phyloP scores from a whole-genome alignment of 2,888 invertebrate genomes.

The Thumatha senex region DNA sequence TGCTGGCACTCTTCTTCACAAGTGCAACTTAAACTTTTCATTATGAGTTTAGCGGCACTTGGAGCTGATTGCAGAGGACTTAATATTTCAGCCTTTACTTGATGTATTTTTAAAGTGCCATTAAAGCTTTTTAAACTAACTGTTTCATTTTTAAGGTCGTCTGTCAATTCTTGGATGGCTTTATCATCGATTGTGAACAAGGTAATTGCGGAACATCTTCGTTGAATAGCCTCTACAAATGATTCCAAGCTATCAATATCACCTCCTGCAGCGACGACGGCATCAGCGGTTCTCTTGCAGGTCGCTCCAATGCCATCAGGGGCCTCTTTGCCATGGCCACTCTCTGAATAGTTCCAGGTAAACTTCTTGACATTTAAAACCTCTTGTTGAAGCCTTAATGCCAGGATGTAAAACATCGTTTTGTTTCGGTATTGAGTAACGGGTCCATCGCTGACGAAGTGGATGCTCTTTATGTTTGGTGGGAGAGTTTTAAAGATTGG shows the following conservation, averaged over 20 bases:
- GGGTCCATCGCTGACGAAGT: conserved; percentile 50
- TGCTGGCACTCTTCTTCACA: background rate
- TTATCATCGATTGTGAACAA: conserved; percentile 19
- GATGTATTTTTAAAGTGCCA: conserved; percentile 2
- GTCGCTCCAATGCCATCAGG: background rate
- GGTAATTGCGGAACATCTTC: conserved; percentile 23
- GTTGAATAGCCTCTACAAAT: conserved; percentile 18
- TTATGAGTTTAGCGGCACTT: conserved; percentile 26
- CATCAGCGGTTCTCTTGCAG: conserved; percentile 44
- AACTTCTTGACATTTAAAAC: conserved; percentile 32
- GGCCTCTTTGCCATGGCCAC: conserved; percentile 47
- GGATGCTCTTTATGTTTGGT: conserved; percentile 31
- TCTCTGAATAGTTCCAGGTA: conserved; percentile 50
- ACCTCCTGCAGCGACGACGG: conserved; percentile 32
- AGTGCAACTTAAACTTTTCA: background rate
- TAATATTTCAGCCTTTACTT: conserved; percentile 26
- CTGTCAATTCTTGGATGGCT: conserved; percentile 17
- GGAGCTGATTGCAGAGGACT: conserved; percentile 44
- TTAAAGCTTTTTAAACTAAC: conserved; percentile 8
- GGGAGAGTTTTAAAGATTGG: conserved; percentile 16
- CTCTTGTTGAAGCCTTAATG: conserved; percentile 31
- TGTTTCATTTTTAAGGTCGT: conserved; percentile 19
- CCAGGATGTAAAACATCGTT: conserved; percentile 43
- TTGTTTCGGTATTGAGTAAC: conserved; percentile 50
- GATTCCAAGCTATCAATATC: conserved; percentile 24